phyloP scores from a whole-genome alignment of 2,797 vertebrate species.

The Lutjanus campechanus region DNA sequence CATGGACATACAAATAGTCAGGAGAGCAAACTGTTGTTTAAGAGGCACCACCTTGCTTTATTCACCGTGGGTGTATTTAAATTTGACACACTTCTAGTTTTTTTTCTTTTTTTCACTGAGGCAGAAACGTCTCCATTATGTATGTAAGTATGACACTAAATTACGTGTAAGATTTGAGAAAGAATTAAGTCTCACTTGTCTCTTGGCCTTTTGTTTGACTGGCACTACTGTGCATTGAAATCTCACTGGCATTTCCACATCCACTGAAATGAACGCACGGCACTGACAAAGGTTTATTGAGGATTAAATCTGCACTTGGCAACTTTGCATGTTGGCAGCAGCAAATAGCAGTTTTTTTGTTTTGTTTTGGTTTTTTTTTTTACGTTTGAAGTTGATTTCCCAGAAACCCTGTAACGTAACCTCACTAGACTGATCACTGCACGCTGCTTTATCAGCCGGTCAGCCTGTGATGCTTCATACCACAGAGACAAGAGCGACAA shows the following conservation, averaged over 20 bases:
- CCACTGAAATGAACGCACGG: slow-evolving; percentile 37
- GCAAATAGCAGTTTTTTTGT: slow-evolving; percentile 25
- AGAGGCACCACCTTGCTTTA: background rate
- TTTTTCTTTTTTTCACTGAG: slow-evolving; percentile 16
- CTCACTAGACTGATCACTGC: slow-evolving; percentile 39
- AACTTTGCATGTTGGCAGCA: slow-evolving; percentile 56
- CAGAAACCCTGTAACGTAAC: slow-evolving; percentile 42
- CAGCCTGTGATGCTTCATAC: slow-evolving; percentile 37
- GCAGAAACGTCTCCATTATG: slow-evolving; percentile 7
- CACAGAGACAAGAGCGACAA: slow-evolving; percentile 27
- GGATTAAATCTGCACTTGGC: slow-evolving; percentile 67
- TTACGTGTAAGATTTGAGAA: slow-evolving; percentile 7
- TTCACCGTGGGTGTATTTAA: background rate
- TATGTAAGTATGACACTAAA: slow-evolving; percentile 17
- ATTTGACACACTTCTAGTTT: slow-evolving; percentile 1
- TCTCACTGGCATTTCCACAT: slow-evolving; percentile 39
- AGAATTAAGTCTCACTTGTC: slow-evolving; percentile 34
- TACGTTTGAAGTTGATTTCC: slow-evolving; percentile 48
- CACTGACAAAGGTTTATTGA: slow-evolving; percentile 55
- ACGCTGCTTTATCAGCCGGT: slow-evolving; percentile 32
- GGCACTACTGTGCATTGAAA: slow-evolving; percentile 27
- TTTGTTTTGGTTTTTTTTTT: too few species aligned
- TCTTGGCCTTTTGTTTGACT: slow-evolving; percentile 48
- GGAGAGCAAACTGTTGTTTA: background rate
- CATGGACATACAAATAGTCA: background rate